Base-by-base conservation (phyloP, 2,797 vertebrate species). In the Thripadectes ignobilis region DNA sequence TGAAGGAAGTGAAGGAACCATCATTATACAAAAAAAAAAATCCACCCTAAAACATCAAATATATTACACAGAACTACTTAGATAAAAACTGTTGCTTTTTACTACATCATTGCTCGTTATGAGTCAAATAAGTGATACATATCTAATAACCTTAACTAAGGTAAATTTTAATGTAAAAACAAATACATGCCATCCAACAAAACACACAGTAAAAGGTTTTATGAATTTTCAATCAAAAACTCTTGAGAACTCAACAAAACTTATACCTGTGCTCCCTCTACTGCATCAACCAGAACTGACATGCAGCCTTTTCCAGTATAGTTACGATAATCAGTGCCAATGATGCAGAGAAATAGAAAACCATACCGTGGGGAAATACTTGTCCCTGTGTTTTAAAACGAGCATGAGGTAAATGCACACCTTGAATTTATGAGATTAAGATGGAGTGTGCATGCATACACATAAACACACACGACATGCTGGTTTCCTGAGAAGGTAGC, bases 251-350 rank as follows among this genome's bases (percentile, higher is more conserved):
- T 52, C 30, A 39, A 72, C 27, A 78, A 84, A 96, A 81, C 45
- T 74, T 55, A 18, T 63, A 84, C 65, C 88, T 88, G 75, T 96
- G 91, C 94, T 96, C 96, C 95, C 96, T 95, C 97, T 97, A 61
- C 93, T 94, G 89, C 79, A 89, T 32, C 61, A 80, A 59, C 45
- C 43, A 88, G 74, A 95, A 84, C 34, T 85, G 77, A 80, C 89
- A 92, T 5, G 68, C 17, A 30, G 48, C 36, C 22, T 18, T 18
- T 65, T 73, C 34, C 66, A 49, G 65, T 58, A 41, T 11, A n/a
- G 13, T 83, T 69, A 57, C 2, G 3, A 13, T 46, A 71, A 85
- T 0, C 1, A 0, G 17, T 61, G 41, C 80, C 41, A 58, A 27
- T 15, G 27, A 71, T 7, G n/a, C 3, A 59, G 3, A 79, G 45